These are phyloP conservation scores for Lasioglossum pauxillum DNA, from an alignment of 2,888 invertebrate genomes.

Conservation along the genomic window DNA sequence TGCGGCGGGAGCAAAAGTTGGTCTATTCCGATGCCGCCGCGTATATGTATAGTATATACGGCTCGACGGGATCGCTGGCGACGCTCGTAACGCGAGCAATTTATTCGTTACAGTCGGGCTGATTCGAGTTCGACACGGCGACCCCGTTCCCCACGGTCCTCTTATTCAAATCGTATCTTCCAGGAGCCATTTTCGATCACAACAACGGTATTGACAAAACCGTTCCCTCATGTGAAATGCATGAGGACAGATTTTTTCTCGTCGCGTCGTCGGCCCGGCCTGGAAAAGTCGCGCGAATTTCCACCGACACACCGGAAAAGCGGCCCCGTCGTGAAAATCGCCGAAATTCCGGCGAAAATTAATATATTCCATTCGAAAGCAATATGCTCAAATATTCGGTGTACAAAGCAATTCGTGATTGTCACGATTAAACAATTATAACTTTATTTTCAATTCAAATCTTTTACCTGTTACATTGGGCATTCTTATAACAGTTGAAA, in stretches of 20 bases:
- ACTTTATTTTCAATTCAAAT: too few relatives aligned
- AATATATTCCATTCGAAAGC: neutral
- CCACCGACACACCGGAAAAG: conserved; percentile 1
- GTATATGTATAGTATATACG: conserved; percentile 48
- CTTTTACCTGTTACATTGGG: too few relatives aligned
- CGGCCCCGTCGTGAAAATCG: neutral
- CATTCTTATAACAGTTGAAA: neutral
- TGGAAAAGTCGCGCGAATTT: conserved; percentile 44
- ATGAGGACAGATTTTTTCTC: conserved; percentile 70
- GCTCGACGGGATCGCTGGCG: conserved; percentile 57
- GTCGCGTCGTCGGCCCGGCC: neutral
- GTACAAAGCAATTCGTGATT: neutral
- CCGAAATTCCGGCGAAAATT: neutral
- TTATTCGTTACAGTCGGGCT: conserved; percentile 77
- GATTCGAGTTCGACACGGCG: conserved; percentile 71
- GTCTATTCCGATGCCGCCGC: conserved; percentile 61
- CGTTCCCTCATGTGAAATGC: conserved; percentile 78
- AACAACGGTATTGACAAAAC: conserved; percentile 80
- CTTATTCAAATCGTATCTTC: conserved; percentile 80
- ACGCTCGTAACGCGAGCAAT: conserved; percentile 74
- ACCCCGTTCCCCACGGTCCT: conserved; percentile 68
- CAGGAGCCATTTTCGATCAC: conserved; percentile 80
- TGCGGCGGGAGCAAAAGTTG: conserved; percentile 67
- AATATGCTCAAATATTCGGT: neutral
- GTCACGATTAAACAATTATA: too few relatives aligned